phyloP scores from a whole-genome alignment of 64 coral and sea anemone genomes.

The Montipora foliosa region DNA sequence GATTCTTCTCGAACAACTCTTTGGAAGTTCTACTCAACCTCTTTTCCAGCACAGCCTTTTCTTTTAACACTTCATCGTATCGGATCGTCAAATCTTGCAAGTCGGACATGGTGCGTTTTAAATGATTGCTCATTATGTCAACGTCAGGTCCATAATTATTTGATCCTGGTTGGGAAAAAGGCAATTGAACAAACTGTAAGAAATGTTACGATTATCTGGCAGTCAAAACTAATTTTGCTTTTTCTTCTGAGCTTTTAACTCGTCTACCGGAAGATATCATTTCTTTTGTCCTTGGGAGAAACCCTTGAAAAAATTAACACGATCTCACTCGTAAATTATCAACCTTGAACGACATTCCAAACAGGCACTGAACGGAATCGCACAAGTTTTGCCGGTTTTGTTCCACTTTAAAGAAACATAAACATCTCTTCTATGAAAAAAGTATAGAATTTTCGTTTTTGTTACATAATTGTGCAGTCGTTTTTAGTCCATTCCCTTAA shows the following conservation, averaged over 20 bases:
- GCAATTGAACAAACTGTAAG: not conserved
- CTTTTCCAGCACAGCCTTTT: constrained; percentile 70
- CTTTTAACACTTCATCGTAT: constrained; percentile 81
- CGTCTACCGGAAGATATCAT: not conserved
- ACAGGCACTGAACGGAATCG: not conserved
- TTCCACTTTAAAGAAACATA: too few relatives aligned
- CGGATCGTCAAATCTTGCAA: constrained; percentile 88
- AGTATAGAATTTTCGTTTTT: too few relatives aligned
- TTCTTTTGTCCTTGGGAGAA: not conserved
- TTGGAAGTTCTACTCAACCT: constrained; percentile 43
- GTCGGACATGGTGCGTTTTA: constrained; percentile 79
- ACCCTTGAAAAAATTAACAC: constrained; percentile 2
- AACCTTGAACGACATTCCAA: not conserved
- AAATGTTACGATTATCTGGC: not conserved
- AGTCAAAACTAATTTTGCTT: not conserved
- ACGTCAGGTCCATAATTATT: constrained; percentile 56
- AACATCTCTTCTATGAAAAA: too few relatives aligned
- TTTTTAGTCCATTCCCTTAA: too few relatives aligned
- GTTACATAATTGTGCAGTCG: too few relatives aligned
- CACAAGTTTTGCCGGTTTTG: not conserved
- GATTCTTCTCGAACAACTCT: constrained; percentile 62
- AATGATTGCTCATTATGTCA: constrained; percentile 92
- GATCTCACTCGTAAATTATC: not conserved
- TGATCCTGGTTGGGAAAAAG: not conserved
- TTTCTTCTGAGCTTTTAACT: not conserved